phyloP scores from a whole-genome alignment of 2,113 vertebrate genomes.

The Myiozetetes cayanensis region DNA sequence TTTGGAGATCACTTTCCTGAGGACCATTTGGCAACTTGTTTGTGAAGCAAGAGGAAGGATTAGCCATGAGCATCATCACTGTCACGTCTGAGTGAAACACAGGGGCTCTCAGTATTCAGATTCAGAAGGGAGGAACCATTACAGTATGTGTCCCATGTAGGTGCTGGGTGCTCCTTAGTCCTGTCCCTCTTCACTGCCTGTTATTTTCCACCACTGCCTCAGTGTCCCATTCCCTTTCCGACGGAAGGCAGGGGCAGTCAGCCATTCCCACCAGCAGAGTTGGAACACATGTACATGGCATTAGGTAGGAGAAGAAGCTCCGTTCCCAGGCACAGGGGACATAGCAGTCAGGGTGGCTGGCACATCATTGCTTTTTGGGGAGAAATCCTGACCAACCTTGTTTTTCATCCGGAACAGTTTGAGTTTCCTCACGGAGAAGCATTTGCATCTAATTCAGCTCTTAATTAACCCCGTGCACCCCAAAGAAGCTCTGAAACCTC shows the following conservation, averaged over 20 bases:
- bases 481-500: slow-evolving; percentile 67
- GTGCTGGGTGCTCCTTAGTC: background rate
- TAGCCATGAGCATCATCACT: background rate
- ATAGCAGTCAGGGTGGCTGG: accelerated
- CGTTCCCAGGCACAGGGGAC: background rate
- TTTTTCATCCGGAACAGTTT: slow-evolving; percentile 23
- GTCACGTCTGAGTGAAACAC: background rate
- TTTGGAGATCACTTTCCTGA: background rate
- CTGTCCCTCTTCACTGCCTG: background rate
- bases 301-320: background rate
- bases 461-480: slow-evolving; percentile 76
- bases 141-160: accelerated
- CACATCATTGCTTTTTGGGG: accelerated
- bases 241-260: background rate
- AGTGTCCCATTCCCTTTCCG: background rate
- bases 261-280: accelerated
- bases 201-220: background rate
- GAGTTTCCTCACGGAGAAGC: slow-evolving; percentile 64
- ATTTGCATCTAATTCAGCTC: slow-evolving; percentile 73
- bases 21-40: background rate
- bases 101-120: background rate
- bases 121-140: background rate
- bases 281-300: accelerated
- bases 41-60: background rate
- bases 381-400: background rate